phyloP scores from a whole-genome alignment of 2,113 vertebrate species.

The Marmota flaviventris region DNA sequence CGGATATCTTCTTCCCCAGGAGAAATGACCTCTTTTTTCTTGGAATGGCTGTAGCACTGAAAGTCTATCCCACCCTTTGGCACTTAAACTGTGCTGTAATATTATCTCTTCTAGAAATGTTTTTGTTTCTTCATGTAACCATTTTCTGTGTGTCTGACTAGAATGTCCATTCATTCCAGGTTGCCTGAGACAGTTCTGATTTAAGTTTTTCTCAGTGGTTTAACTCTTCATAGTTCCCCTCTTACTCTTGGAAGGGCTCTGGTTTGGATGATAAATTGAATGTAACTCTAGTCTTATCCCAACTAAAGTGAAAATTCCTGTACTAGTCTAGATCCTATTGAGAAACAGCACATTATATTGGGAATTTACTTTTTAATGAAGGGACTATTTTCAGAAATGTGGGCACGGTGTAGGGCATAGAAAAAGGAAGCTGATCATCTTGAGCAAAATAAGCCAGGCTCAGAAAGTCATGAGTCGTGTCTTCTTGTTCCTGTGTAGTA shows the following conservation, averaged over 20 bases:
- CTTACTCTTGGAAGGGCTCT: constrained; percentile 13
- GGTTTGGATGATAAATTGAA: constrained; percentile 33
- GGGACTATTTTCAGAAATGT: background rate
- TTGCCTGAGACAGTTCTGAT: constrained; percentile 8
- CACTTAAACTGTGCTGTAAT: constrained; percentile 46
- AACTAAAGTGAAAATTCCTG: background rate
- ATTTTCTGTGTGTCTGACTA: constrained; percentile 26
- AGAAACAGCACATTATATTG: background rate
- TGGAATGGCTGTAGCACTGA: constrained; percentile 42
- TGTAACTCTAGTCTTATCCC: background rate
- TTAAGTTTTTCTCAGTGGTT: background rate
- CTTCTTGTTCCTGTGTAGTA: too few species aligned
- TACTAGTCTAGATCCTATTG: background rate
- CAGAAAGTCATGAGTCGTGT: too few species aligned
- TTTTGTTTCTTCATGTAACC: constrained; percentile 60
- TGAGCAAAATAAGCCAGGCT: too few species aligned
- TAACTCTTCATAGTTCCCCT: background rate
- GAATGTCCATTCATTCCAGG: background rate
- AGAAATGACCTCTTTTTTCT: constrained; percentile 68
- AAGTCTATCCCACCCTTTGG: constrained; percentile 61
- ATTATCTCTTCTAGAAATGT: constrained; percentile 63
- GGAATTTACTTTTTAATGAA: constrained; percentile 17
- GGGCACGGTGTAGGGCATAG: background rate
- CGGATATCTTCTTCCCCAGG: constrained; percentile 57
- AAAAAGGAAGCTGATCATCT: too few species aligned